phyloP scores from a whole-genome alignment of 2,113 vertebrate species.

The Geothlypis trichas region DNA sequence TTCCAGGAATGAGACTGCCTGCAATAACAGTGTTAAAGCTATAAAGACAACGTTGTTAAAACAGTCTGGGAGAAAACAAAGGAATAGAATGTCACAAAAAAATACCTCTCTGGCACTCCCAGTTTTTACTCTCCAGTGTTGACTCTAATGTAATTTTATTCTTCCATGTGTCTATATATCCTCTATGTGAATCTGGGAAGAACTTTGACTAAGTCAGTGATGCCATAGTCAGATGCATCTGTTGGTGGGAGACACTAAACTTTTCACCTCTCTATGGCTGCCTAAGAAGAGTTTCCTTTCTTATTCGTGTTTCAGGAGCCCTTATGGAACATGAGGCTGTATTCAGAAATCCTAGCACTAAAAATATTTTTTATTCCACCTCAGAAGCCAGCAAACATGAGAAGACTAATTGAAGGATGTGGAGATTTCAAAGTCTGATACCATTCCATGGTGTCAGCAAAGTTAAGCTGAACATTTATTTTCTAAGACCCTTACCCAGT shows the following conservation, averaged over 20 bases:
- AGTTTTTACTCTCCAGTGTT: background rate
- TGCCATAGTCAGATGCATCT: background rate
- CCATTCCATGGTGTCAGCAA: background rate
- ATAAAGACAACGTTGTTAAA: background rate
- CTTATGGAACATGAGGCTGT: background rate
- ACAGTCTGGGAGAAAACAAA: background rate
- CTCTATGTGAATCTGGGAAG: background rate
- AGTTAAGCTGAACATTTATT: background rate
- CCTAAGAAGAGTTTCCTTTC: background rate
- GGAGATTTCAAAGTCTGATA: background rate
- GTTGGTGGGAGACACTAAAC: background rate
- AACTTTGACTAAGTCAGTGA: background rate
- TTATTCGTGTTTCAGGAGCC: background rate
- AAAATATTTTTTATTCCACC: background rate
- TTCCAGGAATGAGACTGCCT: background rate
- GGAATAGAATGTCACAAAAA: background rate
- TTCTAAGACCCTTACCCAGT: background rate
- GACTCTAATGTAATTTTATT: conserved; percentile 2
- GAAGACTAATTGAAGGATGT: background rate
- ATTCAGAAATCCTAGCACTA: background rate
- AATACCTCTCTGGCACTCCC: background rate
- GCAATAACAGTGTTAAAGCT: background rate
- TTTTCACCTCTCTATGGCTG: background rate
- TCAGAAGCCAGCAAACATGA: background rate
- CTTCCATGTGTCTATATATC: background rate